Conservation (phyloP, 2,888 invertebrate genomes). For the Bedellia somnulentella region DNA sequence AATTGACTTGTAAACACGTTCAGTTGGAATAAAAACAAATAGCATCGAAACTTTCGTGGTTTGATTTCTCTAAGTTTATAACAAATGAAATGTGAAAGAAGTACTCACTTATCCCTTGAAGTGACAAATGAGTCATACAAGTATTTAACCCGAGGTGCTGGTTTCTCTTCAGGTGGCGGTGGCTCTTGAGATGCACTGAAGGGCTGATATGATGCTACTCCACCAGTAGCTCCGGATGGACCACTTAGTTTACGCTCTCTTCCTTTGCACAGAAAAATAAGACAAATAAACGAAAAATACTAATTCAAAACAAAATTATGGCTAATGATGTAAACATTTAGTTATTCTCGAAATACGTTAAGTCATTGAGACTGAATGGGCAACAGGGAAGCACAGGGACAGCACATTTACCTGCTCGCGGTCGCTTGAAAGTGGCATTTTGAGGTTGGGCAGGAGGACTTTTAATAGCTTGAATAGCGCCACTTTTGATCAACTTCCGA, state of each 20-base stretch:
- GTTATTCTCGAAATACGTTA: not conserved
- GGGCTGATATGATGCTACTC: conserved; percentile 86
- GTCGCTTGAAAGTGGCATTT: conserved; percentile 87
- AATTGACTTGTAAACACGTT: no score
- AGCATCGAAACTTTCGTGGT: no score
- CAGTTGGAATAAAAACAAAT: no score
- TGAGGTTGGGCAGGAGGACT: conserved; percentile 85
- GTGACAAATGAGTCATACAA: conserved; percentile 60
- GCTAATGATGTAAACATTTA: not conserved
- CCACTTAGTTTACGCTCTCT: conserved; percentile 78
- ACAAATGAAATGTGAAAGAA: no score
- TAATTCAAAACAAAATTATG: not conserved
- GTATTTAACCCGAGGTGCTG: conserved; percentile 64
- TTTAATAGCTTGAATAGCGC: conserved; percentile 84
- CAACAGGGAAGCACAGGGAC: not conserved
- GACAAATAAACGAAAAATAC: no score
- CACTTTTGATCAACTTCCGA: conserved; percentile 91
- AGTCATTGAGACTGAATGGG: not conserved
- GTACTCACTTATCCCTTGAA: conserved; percentile 40
- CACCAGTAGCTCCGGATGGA: conserved; percentile 62
- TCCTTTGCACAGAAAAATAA: conserved; percentile 25
- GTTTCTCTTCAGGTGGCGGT: conserved; percentile 71
- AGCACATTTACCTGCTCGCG: conserved; percentile 64
- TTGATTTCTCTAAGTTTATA: no score
- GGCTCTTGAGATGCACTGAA: conserved; percentile 84